Percentiles rank a stretch among this genome's conserved stretches.
phyloP scores from a whole-genome alignment of 2,113 vertebrate species.

The Epinephelus lanceolatus region DNA sequence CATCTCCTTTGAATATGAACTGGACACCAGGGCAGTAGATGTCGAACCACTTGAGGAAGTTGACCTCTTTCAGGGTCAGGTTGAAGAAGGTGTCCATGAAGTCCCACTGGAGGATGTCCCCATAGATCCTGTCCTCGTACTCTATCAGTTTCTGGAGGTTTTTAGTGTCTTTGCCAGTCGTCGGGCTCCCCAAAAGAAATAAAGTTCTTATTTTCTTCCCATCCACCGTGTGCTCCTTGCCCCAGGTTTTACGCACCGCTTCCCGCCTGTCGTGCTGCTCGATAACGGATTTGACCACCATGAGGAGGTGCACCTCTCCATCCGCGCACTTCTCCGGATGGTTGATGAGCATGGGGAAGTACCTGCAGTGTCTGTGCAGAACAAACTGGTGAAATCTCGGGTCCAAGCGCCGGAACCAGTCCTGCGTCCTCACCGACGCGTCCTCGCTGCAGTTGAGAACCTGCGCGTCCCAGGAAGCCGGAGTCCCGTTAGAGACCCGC shows the following conservation, averaged over 20 bases:
- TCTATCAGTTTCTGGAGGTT: constrained; percentile 87
- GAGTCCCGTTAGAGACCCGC: constrained; percentile 43
- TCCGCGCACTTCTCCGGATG: constrained; percentile 86
- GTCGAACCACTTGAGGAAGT: constrained; percentile 88
- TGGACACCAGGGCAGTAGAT: constrained; percentile 80
- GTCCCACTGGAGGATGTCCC: constrained; percentile 89
- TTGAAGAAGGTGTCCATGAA: constrained; percentile 90
- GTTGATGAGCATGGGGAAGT: constrained; percentile 87
- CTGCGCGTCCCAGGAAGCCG: constrained; percentile 78
- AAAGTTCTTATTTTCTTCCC: constrained; percentile 83
- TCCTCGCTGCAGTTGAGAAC: constrained; percentile 81
- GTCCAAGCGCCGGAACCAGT: constrained; percentile 83
- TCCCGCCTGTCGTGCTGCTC: constrained; percentile 87
- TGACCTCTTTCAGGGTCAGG: constrained; percentile 88
- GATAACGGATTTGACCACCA: constrained; percentile 87
- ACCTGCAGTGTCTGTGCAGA: constrained; percentile 85
- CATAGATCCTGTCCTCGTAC: constrained; percentile 84
- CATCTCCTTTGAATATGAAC: constrained; percentile 90
- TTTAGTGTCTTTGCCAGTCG: constrained; percentile 80
- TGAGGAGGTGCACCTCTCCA: constrained; percentile 81
- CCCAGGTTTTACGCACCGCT: constrained; percentile 86
- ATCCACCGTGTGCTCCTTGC: constrained; percentile 66
- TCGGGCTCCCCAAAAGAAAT: constrained; percentile 84
- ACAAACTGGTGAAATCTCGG: constrained; percentile 86
- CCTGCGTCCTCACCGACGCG: constrained; percentile 62